phyloP scores from a whole-genome alignment of 2,797 vertebrate genomes.

The Varecia variegata region DNA sequence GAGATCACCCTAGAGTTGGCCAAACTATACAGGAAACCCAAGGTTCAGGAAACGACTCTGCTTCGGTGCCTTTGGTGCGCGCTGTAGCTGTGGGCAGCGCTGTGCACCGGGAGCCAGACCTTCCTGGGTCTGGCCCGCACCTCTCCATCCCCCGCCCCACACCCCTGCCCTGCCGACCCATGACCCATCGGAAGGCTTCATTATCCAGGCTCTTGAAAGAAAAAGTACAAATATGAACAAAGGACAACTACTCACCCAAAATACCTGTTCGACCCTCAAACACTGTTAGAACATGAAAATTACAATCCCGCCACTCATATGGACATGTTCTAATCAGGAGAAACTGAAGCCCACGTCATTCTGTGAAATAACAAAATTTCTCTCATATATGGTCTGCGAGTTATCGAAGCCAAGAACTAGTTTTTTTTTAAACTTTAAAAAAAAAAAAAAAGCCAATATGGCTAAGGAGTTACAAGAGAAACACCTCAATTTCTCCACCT shows the following conservation, averaged over 20 bases:
- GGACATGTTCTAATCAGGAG: background rate
- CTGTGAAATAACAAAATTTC: background rate
- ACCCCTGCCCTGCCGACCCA: accelerated
- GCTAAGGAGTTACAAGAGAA: background rate
- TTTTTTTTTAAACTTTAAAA: too few species aligned
- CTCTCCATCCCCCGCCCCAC: accelerated
- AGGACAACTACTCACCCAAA: background rate
- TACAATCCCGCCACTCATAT: background rate
- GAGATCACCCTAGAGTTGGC: background rate
- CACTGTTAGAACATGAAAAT: background rate
- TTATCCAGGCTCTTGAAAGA: too few species aligned
- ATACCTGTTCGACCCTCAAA: background rate
- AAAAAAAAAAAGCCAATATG: background rate
- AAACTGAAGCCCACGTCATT: background rate
- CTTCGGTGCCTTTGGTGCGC: background rate
- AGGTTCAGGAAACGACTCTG: background rate
- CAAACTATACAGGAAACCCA: background rate
- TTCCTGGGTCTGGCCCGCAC: background rate
- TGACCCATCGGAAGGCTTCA: background rate
- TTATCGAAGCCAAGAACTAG: background rate
- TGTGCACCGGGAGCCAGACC: background rate
- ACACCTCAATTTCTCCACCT: background rate
- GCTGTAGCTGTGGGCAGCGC: background rate
- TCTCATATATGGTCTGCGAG: background rate
- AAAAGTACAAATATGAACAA: background rate